phyloP scores from a whole-genome alignment of 2,888 invertebrate genomes.

The Petrolisthes manimaculis region DNA sequence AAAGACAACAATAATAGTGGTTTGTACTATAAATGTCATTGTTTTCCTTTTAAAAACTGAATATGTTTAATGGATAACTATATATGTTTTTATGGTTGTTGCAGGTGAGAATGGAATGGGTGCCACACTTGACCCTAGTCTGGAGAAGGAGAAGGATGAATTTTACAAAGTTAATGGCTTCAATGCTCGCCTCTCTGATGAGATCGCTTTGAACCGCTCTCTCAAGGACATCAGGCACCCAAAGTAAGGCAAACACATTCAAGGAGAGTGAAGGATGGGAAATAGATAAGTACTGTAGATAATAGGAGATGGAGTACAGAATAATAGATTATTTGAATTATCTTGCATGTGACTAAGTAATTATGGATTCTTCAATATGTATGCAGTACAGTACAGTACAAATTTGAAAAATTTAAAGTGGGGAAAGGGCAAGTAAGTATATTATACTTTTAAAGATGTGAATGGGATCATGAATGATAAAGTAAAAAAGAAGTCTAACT shows the following conservation, averaged over 20 bases:
- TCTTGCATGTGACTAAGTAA: background rate
- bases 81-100: background rate
- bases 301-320: background rate
- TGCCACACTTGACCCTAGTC: conserved; percentile 70
- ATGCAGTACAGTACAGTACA: conserved; percentile 67
- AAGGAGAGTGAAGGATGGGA: conserved; percentile 4
- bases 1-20: too few species aligned
- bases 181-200: conserved; percentile 91
- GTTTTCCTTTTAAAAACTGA: too few species aligned
- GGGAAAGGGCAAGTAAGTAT: too few species aligned
- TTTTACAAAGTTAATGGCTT: conserved; percentile 92
- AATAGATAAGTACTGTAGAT: background rate
- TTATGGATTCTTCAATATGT: background rate
- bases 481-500: too few species aligned
- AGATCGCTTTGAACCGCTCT: conserved; percentile 89
- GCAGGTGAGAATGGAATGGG: conserved; percentile 60
- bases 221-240: conserved; percentile 75
- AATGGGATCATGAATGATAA: too few species aligned
- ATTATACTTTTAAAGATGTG: too few species aligned
- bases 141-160: conserved; percentile 75
- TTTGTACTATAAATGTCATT: too few species aligned
- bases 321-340: background rate
- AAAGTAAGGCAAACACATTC: conserved; percentile 68
- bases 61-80: too few species aligned
- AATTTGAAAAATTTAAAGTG: too few species aligned